Conservation (phyloP, 2,888 invertebrate genomes). For the Mimumesa dahlbomi region DNA sequence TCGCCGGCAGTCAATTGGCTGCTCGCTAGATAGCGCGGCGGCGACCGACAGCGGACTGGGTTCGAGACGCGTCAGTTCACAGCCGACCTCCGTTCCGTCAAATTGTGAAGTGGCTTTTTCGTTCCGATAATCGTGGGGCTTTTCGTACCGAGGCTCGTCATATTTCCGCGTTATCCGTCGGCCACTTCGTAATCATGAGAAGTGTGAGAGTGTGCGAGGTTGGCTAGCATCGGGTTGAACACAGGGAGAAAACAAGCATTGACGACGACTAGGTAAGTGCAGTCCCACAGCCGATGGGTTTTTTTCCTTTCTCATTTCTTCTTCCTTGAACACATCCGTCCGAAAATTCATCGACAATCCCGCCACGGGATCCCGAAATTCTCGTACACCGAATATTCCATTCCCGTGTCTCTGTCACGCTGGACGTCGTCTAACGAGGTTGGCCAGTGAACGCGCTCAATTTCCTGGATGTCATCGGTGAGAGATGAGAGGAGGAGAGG, state of each 20-base stretch:
- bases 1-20: neutral
- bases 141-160: constrained; percentile 13
- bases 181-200: constrained; percentile 59
- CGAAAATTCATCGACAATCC: constrained; percentile 25
- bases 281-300: constrained; percentile 18
- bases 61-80: constrained; percentile 66
- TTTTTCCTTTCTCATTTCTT: constrained; percentile 13
- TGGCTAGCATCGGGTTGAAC: constrained; percentile 48
- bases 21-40: constrained; percentile 46
- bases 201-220: constrained; percentile 65
- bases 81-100: constrained; percentile 68
- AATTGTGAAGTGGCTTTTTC: constrained; percentile 42
- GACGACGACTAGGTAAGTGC: constrained; percentile 45
- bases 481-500: constrained; percentile 43
- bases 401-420: neutral
- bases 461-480: constrained; percentile 26
- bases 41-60: constrained; percentile 29
- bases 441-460: neutral
- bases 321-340: constrained; percentile 33
- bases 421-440: neutral
- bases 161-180: constrained; percentile 16
- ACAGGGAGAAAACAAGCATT: constrained; percentile 11
- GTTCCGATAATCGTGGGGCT: constrained; percentile 23
- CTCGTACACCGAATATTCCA: too few species aligned
- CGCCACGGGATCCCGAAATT: too few species aligned